These are phyloP conservation scores for Tricholaema leucomelas DNA, from an alignment of 2,113 vertebrate genomes.

Conservation along the genomic window DNA sequence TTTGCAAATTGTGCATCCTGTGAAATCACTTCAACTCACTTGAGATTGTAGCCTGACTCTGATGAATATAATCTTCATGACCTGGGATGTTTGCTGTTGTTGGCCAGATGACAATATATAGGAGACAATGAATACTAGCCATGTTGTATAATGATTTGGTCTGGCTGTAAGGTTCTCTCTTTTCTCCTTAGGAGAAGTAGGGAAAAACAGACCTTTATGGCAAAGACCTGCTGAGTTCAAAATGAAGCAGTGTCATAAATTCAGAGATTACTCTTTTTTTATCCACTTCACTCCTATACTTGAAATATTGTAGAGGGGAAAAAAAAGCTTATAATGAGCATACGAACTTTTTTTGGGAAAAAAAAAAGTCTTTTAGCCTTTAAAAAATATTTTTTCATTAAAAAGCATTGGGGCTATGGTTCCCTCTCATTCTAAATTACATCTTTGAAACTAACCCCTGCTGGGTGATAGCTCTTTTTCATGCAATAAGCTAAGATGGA, in stretches of 20 bases:
- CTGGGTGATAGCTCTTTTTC: background rate
- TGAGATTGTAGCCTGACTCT: background rate
- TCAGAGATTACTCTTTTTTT: background rate
- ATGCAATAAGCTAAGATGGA: background rate
- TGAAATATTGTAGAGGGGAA: background rate
- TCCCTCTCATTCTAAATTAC: background rate
- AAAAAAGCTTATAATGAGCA: background rate
- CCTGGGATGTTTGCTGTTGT: background rate
- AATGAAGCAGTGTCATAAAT: slow-evolving; percentile 20
- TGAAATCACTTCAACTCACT: background rate
- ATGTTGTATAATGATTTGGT: background rate
- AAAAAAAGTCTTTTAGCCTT: background rate
- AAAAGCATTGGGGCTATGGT: background rate
- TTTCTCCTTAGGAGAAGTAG: background rate
- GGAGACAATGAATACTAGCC: slow-evolving; percentile 23
- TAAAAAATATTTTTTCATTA: background rate
- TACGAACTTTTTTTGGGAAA: background rate
- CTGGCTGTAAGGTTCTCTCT: background rate
- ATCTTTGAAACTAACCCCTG: background rate
- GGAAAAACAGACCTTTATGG: background rate
- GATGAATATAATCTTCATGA: background rate
- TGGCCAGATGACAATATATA: slow-evolving; percentile 14
- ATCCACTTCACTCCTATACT: background rate
- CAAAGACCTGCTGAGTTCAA: slow-evolving; percentile 38
- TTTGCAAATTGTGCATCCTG: background rate